Evolutionary conservation across 2,888 invertebrate genomes (phyloP), one percentile per base, ranked within the genome.

Genomic region (Spisula subtruncata): DNA sequence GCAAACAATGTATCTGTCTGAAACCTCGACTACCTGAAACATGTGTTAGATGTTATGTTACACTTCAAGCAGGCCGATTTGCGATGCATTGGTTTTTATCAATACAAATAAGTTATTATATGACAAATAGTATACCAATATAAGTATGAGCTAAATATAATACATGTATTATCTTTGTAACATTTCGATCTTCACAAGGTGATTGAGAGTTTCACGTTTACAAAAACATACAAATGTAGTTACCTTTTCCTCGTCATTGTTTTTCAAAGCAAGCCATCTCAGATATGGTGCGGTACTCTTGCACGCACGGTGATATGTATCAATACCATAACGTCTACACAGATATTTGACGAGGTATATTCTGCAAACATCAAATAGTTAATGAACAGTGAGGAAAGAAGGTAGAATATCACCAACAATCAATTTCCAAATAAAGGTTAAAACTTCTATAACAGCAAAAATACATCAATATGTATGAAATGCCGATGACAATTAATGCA

Each of bases 281-380:
- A 90, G 56, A 29, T 88, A 90, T 41, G 79, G 54, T 35, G 81
- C 87, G 29, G 87, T 89, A 86, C 87, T 90, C 29, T 71, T 48
- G 51, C 89, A 87, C 2, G 87, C 81, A 18, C 81, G 83, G 16
- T 94, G 91, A 81, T 95, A 93, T 18, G 85, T 87, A 88, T 95
- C 94, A 35, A 93, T 88, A 16, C 95, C 95, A 90, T 92, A 95
- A 32, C 92, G 86, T n/a, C 94, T 89, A 84, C 94, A 94, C 20
- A 96, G 85, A 84, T 93, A 93, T 83, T 94, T 94, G 83, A 96
- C 90, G 79, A 95, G 87, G 87, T 93, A 95, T 46, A 93, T 84
- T 83, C 95, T 95, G 89, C 0, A 91, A 91, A 32, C 18, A 20
- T 4, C 54, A 80, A 1, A 46, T 79, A 4, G 8, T 6, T 32